Percentiles rank a stretch among this genome's conserved stretches.
These are phyloP conservation scores for Platichthys flesus DNA, from an alignment of 2,113 vertebrate genomes.

Conservation along the genomic window DNA sequence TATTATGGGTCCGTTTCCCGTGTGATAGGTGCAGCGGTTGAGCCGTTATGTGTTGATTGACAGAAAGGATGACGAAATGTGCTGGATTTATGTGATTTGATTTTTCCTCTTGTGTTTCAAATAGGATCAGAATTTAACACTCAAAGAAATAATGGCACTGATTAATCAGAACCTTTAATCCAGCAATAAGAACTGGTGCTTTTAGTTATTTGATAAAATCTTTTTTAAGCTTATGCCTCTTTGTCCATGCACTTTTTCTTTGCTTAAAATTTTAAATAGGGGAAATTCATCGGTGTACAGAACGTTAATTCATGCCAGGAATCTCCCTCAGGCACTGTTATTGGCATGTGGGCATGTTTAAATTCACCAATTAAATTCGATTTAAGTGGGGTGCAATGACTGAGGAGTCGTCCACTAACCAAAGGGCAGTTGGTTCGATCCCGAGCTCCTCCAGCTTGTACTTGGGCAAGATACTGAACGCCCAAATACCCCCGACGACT, in stretches of 20 bases:
- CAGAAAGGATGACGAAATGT: neutral
- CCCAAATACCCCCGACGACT: too few species aligned
- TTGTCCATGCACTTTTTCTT: neutral
- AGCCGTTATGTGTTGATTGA: neutral
- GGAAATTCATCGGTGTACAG: neutral
- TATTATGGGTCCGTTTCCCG: neutral
- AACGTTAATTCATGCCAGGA: neutral
- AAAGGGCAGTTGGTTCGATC: too few species aligned
- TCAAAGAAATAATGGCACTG: too few species aligned
- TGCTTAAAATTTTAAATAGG: too few species aligned
- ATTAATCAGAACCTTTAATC: neutral
- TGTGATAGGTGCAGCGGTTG: constrained; percentile 4
- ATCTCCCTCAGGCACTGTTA: neutral
- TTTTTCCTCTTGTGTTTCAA: neutral
- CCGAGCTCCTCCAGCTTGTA: too few species aligned
- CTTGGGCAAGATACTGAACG: too few species aligned
- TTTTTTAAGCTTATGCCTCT: neutral
- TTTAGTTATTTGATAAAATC: neutral
- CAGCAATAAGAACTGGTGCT: neutral
- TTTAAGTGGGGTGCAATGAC: too few species aligned
- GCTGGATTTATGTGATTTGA: neutral
- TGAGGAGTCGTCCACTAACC: too few species aligned
- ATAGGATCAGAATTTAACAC: too few species aligned
- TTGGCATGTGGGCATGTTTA: neutral
- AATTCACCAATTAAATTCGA: neutral